Percentiles rank a stretch among this genome's conserved stretches.
Evolutionary conservation across 2,888 invertebrate species (phyloP).

Genomic region (Heliconius hortense): DNA sequence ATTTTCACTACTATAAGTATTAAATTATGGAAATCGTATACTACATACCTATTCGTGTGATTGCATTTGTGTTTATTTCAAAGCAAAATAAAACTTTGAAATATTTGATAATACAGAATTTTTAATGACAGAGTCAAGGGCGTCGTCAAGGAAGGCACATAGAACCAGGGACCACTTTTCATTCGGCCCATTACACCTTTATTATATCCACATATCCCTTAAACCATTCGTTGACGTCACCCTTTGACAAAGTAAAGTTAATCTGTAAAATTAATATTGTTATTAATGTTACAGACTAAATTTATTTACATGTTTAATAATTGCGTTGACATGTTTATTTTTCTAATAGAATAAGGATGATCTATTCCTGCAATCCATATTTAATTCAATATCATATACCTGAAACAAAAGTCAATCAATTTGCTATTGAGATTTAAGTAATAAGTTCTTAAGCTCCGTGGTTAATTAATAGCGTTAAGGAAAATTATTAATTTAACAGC

Average conservation of each 20-base stretch:
- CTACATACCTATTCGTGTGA: neutral
- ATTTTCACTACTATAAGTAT: neutral
- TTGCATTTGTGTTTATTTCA: neutral
- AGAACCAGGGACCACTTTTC: neutral
- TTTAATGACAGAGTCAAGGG: neutral
- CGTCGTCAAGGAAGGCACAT: neutral
- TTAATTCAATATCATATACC: neutral
- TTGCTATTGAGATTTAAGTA: neutral
- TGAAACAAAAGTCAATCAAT: neutral
- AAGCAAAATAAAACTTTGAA: neutral
- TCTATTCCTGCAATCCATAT: conserved; percentile 1
- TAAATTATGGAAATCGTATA: neutral
- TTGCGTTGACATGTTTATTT: neutral
- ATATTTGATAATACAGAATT: neutral
- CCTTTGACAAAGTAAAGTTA: neutral
- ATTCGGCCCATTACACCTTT: neutral
- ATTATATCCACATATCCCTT: neutral
- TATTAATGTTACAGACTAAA: neutral
- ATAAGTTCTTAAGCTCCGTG: conserved; percentile 2
- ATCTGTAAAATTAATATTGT: neutral
- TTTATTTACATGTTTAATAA: neutral
- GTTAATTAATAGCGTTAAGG: neutral
- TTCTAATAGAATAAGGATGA: neutral
- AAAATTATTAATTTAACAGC: conserved; percentile 8
- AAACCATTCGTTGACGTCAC: neutral